Conservation (phyloP, 2,888 invertebrate genomes). For the Macrosoma leucophasiata region DNA sequence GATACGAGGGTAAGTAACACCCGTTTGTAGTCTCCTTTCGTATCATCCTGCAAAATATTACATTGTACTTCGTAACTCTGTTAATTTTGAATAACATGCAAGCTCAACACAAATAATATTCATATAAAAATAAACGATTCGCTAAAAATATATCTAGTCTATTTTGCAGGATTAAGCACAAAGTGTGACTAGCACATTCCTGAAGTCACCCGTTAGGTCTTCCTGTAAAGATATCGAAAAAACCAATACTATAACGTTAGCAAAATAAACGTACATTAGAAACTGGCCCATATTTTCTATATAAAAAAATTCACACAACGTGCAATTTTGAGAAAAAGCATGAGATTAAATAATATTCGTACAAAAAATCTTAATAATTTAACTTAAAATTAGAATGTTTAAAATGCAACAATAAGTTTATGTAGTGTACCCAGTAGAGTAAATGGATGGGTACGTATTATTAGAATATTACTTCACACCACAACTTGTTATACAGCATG, state of each 20-base stretch:
- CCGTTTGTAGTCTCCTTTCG: conserved; percentile 82
- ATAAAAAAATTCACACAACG: conserved; percentile 38
- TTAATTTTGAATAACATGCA: conserved; percentile 37
- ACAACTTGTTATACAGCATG: conserved; percentile 39
- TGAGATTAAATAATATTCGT: conserved; percentile 31
- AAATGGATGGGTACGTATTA: conserved; percentile 21
- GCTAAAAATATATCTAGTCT: conserved; percentile 28
- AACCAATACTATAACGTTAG: conserved; percentile 49
- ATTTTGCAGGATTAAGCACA: conserved; percentile 67
- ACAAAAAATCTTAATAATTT: conserved; percentile 24
- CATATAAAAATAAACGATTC: conserved; percentile 37
- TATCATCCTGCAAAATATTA: conserved; percentile 79
- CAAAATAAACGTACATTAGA: conserved; percentile 34
- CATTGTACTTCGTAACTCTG: conserved; percentile 42
- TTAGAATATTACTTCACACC: conserved; percentile 36
- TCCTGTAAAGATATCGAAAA: conserved; percentile 74
- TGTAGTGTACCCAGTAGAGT: conserved; percentile 25
- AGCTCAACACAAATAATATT: conserved; percentile 38
- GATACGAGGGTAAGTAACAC: conserved; percentile 77
- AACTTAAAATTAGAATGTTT: conserved; percentile 27
- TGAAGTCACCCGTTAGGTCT: conserved; percentile 81
- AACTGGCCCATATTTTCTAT: conserved; percentile 66
- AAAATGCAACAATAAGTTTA: conserved; percentile 33
- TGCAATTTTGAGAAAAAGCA: conserved; percentile 44
- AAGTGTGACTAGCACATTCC: conserved; percentile 78